Evolutionary conservation across 1,140 invertebrate species (phyloP), one percentile per base, ranked within the genome.

Genomic region (Bombus impatiens): DNA sequence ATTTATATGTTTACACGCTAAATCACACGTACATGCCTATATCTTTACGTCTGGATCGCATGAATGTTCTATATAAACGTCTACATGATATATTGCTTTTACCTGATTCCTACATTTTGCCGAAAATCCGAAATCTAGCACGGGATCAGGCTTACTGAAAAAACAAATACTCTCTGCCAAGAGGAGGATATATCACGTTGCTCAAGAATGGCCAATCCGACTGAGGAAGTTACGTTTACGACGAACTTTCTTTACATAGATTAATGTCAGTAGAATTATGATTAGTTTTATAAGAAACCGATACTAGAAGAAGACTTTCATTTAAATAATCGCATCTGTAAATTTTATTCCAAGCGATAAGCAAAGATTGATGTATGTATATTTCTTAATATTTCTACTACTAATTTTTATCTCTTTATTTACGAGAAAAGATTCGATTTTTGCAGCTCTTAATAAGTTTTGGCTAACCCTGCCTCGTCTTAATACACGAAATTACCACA

Each of bases 71-170:
- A 40, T 5, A 74, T 32, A 74, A 74, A 44, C 28, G 70, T 71
- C 70, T 37, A 13, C 40, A 2, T 22, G 71, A 74, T 74, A 74
- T 74, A 74, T 74, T 44, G 42, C 71, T 44, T 74, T 74, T 74
- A 44, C n/a, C 28, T 32, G 71, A 47, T 74, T 74, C 15, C 15
- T 47, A 44, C 40, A 35, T 72, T 72, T 28, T 72, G 40, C 25
- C 42, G 71, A 44, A 74, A 44, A 47, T 74, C 12, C 42, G 15
- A 32, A 32, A 47, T 47, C 15, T 40, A n/a, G 71, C 42, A n/a
- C 40, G 40, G 28, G 28, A 42, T 72, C 28, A 15, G n/a, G 40
- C 70, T 44, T 28, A 18, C 70, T 22, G 28, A 44, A 3, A 28
- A 47, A 44, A 74, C 42, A 44, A 47, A 74, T 74, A 32, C n/a